Evolutionary conservation across 2,888 invertebrate genomes (phyloP).

Genomic region (Andrena dorsata): DNA sequence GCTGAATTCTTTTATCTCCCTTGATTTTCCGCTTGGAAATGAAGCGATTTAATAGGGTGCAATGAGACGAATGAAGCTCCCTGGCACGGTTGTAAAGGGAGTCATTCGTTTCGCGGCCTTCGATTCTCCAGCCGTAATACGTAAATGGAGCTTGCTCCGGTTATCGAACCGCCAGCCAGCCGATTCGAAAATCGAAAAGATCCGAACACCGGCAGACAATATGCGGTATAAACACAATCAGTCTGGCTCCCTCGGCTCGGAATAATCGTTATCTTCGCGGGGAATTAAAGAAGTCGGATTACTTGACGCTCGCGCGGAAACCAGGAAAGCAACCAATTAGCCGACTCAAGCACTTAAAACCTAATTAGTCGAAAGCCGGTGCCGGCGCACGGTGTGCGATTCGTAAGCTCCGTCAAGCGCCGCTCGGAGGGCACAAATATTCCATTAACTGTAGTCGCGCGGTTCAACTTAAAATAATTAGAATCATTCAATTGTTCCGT

Average conservation of each 20-base stretch:
- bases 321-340: slow-evolving; percentile 62
- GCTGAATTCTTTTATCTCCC: slow-evolving; percentile 59
- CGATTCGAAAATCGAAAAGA: no score
- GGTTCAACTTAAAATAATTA: slow-evolving; percentile 47
- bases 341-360: slow-evolving; percentile 56
- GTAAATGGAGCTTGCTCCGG: slow-evolving; percentile 36
- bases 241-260: not conserved
- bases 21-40: slow-evolving; percentile 58
- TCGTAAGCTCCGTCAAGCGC: slow-evolving; percentile 50
- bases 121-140: slow-evolving; percentile 45
- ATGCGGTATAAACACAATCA: not conserved
- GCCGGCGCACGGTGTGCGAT: slow-evolving; percentile 37
- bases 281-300: slow-evolving; percentile 52
- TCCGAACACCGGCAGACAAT: slow-evolving; percentile 7
- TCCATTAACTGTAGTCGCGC: slow-evolving; percentile 54
- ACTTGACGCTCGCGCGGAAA: slow-evolving; percentile 31
- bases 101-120: slow-evolving; percentile 45
- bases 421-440: slow-evolving; percentile 48
- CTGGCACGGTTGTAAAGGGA: slow-evolving; percentile 44
- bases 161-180: slow-evolving; percentile 4
- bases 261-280: slow-evolving; percentile 52
- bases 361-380: slow-evolving; percentile 65
- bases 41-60: slow-evolving; percentile 61
- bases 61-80: slow-evolving; percentile 56
- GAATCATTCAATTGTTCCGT: slow-evolving; percentile 19